Percentiles rank a stretch among this genome's conserved stretches.
Evolutionary conservation across 1,140 invertebrate species (phyloP).

Genomic region (Rhyzopertha dominica): DNA sequence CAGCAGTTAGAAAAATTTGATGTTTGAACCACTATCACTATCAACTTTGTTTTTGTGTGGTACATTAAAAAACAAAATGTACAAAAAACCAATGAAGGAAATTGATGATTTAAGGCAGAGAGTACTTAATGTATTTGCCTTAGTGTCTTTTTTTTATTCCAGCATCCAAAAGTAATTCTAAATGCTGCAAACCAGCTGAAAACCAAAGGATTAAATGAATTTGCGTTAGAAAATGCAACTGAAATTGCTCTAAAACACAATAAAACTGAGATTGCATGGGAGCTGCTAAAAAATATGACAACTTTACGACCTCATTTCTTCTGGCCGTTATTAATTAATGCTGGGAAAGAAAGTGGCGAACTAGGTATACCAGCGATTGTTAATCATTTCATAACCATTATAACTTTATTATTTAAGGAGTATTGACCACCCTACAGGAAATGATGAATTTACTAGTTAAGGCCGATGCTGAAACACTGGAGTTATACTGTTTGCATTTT

Average conservation of each 20-base stretch:
- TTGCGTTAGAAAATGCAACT: slow-evolving; percentile 29
- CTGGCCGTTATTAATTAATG: slow-evolving; percentile 39
- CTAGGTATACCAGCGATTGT: slow-evolving; percentile 16
- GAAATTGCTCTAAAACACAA: slow-evolving; percentile 26
- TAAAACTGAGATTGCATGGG: slow-evolving; percentile 24
- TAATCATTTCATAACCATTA: slow-evolving; percentile 10
- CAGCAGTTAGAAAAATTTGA: slow-evolving; percentile 18
- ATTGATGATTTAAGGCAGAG: slow-evolving; percentile 26
- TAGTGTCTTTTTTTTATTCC: slow-evolving; percentile 3
- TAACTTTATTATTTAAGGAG: slow-evolving; percentile 36
- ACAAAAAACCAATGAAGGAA: too few species aligned
- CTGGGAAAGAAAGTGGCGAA: slow-evolving; percentile 26
- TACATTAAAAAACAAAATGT: too few species aligned
- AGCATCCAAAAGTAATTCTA: slow-evolving; percentile 29
- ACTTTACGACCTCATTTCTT: slow-evolving; percentile 36
- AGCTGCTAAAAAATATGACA: slow-evolving; percentile 25
- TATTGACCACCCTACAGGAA: slow-evolving; percentile 49
- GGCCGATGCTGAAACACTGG: slow-evolving; percentile 51
- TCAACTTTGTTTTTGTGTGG: slow-evolving; percentile 21
- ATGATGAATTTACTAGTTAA: slow-evolving; percentile 50
- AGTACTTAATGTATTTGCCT: background rate
- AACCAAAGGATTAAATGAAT: slow-evolving; percentile 22
- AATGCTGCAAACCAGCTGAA: slow-evolving; percentile 21
- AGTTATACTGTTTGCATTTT: slow-evolving; percentile 49
- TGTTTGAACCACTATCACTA: slow-evolving; percentile 10